Base-by-base conservation (phyloP, 2,888 invertebrate species). In the Sylvicola cinctus region DNA sequence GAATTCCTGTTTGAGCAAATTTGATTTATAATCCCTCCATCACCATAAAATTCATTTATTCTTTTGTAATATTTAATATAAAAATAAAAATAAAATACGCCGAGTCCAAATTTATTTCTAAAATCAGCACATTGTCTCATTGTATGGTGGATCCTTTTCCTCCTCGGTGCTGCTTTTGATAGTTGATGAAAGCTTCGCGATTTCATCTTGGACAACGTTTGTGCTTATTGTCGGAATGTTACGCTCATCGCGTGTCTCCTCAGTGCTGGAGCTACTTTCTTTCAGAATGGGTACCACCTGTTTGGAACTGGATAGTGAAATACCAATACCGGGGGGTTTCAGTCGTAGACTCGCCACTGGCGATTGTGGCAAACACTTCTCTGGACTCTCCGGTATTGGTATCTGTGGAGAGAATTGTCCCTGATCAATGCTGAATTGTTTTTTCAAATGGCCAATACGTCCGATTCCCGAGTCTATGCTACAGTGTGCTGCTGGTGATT, bases 91-190 rank as follows among this genome's bases (percentile, higher is more conserved):
- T 28, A 28, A n/a, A 8, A 7, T 25, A 7, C 10, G 10, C 28
- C 13, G 28, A 8, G 13, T 8, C 28, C 8, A 20, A 8, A 20
- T 20, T 20, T 20, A 6, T 20, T 5, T 28, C 28, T 4, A 8
- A 25, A 47, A 49, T 50, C 54, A 58, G 52, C 58, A 58, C 58
- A 58, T 58, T 38, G 58, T 58, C 46, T 58, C 58, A 44, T 56
- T 58, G 42, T 51, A 55, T 29, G 58, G 55, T 41, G 57, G 55
- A 46, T 57, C 57, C 41, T 56, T 56, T 38, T 58, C 58, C 32
- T 57, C 57, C 27, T 58, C 58, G 26, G 55, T 56, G 46, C 57
- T 58, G 41, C 55, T 58, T 40, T 57, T 58, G 20, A 58, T 58
- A 38, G 58, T 58, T 23, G 55, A 58, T 30, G 58, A 58, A 13